Base-by-base conservation (phyloP, 2,888 invertebrate genomes). In the Meghimatium bilineatum region DNA sequence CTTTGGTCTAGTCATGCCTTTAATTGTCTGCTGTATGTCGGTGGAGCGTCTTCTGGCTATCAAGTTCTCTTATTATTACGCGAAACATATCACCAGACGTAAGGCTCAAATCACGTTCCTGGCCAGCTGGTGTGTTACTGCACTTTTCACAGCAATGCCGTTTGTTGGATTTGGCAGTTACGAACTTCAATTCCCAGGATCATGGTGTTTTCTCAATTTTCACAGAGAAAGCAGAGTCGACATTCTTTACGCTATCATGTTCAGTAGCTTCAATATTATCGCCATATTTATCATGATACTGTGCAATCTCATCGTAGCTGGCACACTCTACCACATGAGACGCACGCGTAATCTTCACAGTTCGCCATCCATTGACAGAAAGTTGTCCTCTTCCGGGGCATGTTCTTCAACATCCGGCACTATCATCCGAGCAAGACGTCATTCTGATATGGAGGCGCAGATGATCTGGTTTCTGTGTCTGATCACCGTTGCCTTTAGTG, bases 121-220 rank as follows among this genome's bases (percentile, higher is more conserved):
- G 32, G 82, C 90, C 2, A 74, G 82, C 36, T 85, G 84, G 85
- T 67, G 66, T 32, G 71, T 82, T n/a, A 71, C 86, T 5, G 56
- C 69, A 14, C 66, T 89, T 49, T 91, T 93, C 83, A 90, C 92
- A 76, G 86, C 90, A 32, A 82, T 92, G 84, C 93, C 93, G 0
- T 88, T 94, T 34, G 84, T 93, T 76, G 93, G 93, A 2, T 88
- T 93, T 29, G 93, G 93, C 8, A 89, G 89, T 80, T 92, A 92
- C 84, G 91, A 91, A 23, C 87, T 88, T 8, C 93, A 94, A 84
- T 93, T 89, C 86, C 93, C 94, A 0, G 90, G 92, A 5, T 92
- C 92, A 6, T 94, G 93, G 94, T 93, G 93, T 87, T 94, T 93
- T 88, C 91, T 93, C 71, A 90, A 93, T 82, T 91, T 84, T 76